phyloP scores from a whole-genome alignment of 2,888 invertebrate species.

The Plebejus melissa region DNA sequence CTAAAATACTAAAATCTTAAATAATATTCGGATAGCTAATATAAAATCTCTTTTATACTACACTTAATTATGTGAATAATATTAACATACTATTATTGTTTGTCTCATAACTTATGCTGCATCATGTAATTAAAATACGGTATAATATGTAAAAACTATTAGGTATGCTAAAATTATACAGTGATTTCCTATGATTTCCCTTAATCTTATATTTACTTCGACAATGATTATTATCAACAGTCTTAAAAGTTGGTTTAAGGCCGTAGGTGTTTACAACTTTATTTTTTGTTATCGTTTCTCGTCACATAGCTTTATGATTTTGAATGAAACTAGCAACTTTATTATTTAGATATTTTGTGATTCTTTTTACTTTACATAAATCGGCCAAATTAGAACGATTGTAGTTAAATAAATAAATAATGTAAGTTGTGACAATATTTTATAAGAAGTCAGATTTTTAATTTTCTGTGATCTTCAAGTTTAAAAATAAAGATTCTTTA shows the following conservation, averaged over 20 bases:
- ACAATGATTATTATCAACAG: too few relatives aligned
- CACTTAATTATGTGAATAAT: background rate
- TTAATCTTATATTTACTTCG: too few relatives aligned
- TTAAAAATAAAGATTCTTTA: background rate
- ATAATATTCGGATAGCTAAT: background rate
- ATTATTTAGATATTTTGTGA: too few relatives aligned
- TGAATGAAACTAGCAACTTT: too few relatives aligned
- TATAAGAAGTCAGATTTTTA: background rate
- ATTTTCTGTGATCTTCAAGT: background rate
- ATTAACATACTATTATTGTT: background rate
- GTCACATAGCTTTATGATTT: too few relatives aligned
- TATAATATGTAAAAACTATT: too few relatives aligned
- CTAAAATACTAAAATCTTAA: background rate
- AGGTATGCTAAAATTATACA: too few relatives aligned
- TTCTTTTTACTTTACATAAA: too few relatives aligned
- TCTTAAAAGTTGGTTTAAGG: background rate
- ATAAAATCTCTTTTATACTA: background rate
- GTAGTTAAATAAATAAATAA: too few relatives aligned
- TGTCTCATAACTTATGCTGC: background rate
- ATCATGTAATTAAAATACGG: background rate
- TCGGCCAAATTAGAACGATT: too few relatives aligned
- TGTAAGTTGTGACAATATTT: too few relatives aligned
- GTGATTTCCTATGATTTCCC: too few relatives aligned
- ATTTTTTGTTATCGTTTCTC: background rate
- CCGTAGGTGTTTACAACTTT: background rate